Evolutionary conservation across 2,797 vertebrate genomes (phyloP), one percentile per base, ranked within the genome.

Genomic region (Okamejei kenojei): DNA sequence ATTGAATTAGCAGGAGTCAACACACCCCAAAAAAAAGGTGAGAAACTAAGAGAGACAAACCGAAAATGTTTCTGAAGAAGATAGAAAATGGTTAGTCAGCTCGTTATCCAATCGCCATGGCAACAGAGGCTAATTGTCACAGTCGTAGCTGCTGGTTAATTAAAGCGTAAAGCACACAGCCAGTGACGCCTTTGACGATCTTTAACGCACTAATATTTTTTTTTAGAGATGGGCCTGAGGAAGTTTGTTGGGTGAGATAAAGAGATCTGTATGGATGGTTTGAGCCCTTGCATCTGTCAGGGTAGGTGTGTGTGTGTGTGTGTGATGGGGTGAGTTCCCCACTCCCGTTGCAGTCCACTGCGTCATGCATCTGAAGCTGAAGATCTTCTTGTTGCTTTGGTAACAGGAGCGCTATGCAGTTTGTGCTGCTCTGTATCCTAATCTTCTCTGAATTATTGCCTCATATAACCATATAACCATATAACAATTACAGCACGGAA

Each of bases 331-430:
- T 88, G 84, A 17, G 7, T 65, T 63, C n/a, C 61, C 32, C 19
- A 45, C n/a, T 88, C 61, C 58, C 63, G 68, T 15, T 88, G 32
- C 35, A n/a, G 61, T 88, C n/a, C 84, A 88, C 21, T 21, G 65
- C 61, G 10, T 17, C 35, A 29, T 61, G 81, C 35, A 45, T n/a
- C 84, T 32, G 61, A 35, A 88, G 63, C 61, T 65, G 61, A 65
- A 68, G 84, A 68, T 63, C 63, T 63, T 86, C 82, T 68, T 45
- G 90, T 92, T 92, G 90, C 90, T 92, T 92, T 92, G 90, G 90
- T 54, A 92, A 92, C 90, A 0, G 38, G 71, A 58, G 90, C 45
- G 54, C 58, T 74, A 76, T 29, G 71, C 10, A 58, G 71, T 58
- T 45, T 54, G 23, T 74, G 23, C 10, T 92, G 38, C 68, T 65